A percentile compares a stretch with the other conserved stretches of the same genome.
Conservation (phyloP, 2,888 invertebrate species). For the Dicyrtoma fusca region DNA sequence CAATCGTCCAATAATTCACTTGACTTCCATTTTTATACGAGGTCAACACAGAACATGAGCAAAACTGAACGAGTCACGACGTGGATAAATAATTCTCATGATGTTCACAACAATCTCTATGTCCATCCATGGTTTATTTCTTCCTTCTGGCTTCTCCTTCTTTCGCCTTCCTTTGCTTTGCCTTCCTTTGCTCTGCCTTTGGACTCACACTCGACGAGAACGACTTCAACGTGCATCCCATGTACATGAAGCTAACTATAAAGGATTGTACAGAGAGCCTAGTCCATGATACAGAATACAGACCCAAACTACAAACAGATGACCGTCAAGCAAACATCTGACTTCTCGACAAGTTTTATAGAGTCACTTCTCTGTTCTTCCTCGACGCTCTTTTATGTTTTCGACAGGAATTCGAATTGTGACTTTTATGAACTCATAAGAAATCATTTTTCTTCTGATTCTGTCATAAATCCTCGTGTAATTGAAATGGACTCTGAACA, state of each 20-base stretch:
- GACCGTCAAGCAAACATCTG: no score
- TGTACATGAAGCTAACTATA: no score
- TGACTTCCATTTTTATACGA: slow-evolving; percentile 27
- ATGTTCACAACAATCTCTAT: slow-evolving; percentile 19
- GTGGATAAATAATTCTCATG: slow-evolving; percentile 34
- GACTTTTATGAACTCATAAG: slow-evolving; percentile 16
- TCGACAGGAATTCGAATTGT: background rate
- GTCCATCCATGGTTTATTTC: slow-evolving; percentile 6
- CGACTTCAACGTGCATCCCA: no score
- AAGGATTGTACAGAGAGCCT: no score
- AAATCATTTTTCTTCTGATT: slow-evolving; percentile 7
- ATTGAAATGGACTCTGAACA: no score
- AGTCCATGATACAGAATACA: no score
- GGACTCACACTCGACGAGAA: no score
- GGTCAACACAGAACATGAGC: slow-evolving; percentile 20
- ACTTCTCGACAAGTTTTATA: no score
- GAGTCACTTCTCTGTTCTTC: background rate
- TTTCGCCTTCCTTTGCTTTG: background rate
- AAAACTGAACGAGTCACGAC: slow-evolving; percentile 28
- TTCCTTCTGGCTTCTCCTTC: slow-evolving; percentile 12
- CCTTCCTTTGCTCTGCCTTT: background rate
- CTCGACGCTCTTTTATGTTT: background rate
- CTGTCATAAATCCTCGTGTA: background rate
- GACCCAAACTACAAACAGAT: no score
- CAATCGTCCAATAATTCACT: slow-evolving; percentile 35